These are phyloP conservation scores for Sternarchorhynchus goeldii DNA, from an alignment of 2,797 vertebrate species.

Conservation along the genomic window DNA sequence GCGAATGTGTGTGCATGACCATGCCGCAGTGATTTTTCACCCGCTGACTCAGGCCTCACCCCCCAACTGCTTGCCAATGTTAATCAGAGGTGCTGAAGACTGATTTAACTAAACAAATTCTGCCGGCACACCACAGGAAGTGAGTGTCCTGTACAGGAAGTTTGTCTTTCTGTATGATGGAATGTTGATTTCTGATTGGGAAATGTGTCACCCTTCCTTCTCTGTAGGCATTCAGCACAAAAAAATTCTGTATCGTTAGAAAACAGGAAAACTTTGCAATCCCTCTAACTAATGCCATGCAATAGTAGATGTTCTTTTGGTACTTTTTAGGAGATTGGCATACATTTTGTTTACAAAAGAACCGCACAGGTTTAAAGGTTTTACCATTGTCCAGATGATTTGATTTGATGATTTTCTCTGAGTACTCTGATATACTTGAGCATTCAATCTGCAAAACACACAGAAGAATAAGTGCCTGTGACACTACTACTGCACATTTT, in stretches of 20 bases:
- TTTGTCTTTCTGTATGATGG: slow-evolving; percentile 42
- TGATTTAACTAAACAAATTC: slow-evolving; percentile 43
- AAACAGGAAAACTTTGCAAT: background rate
- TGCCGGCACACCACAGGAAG: slow-evolving; percentile 40
- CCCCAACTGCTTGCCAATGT: slow-evolving; percentile 24
- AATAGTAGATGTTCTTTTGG: background rate
- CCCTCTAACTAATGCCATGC: background rate
- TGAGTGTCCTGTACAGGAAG: slow-evolving; percentile 38
- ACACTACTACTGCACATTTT: background rate
- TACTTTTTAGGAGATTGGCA: background rate
- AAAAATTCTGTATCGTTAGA: background rate
- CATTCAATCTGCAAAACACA: slow-evolving; percentile 88
- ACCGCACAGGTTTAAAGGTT: slow-evolving; percentile 44
- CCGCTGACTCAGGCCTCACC: slow-evolving; percentile 37
- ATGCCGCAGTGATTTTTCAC: slow-evolving; percentile 24
- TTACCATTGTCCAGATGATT: slow-evolving; percentile 96
- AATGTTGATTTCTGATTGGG: slow-evolving; percentile 21
- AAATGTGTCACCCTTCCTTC: slow-evolving; percentile 34
- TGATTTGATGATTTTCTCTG: slow-evolving; percentile 98
- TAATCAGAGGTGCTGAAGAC: slow-evolving; percentile 47
- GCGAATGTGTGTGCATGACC: slow-evolving; percentile 1
- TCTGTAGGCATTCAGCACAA: slow-evolving; percentile 2
- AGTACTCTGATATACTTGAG: slow-evolving; percentile 98
- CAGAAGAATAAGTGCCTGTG: background rate
- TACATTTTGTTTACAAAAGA: background rate